Percentiles rank a stretch among this genome's conserved stretches.
phyloP scores from a whole-genome alignment of 1,140 invertebrate species.

The Cydia strobilella region DNA sequence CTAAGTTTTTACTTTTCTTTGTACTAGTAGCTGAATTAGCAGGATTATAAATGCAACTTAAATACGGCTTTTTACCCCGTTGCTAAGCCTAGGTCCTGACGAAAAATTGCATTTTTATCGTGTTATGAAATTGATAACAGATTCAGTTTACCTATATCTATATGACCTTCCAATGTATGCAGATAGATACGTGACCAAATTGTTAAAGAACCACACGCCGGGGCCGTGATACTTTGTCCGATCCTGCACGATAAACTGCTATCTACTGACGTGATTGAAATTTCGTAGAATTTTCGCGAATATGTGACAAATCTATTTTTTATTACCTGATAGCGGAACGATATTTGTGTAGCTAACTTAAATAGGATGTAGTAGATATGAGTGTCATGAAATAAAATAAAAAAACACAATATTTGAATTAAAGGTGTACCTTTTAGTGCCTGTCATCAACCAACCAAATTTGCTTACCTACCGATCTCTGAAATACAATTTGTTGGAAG shows the following conservation, averaged over 20 bases:
- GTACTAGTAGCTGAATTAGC: background rate
- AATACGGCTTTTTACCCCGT: background rate
- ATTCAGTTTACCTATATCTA: background rate
- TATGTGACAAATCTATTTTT: background rate
- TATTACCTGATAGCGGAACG: background rate
- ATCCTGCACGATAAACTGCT: constrained; percentile 22
- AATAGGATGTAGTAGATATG: background rate
- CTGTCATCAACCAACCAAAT: background rate
- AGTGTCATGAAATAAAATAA: too few relatives aligned
- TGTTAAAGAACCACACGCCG: constrained; percentile 18
- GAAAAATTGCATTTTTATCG: constrained; percentile 27
- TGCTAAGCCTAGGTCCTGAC: background rate
- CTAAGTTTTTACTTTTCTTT: background rate
- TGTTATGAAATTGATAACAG: constrained; percentile 23
- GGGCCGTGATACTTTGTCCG: background rate
- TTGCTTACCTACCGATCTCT: background rate
- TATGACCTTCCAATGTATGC: constrained; percentile 5
- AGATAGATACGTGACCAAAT: constrained; percentile 4
- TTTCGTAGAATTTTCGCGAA: background rate
- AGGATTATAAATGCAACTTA: background rate
- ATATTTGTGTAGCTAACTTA: background rate
- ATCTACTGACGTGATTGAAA: constrained; percentile 29
- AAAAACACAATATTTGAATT: too few relatives aligned
- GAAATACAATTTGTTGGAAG: background rate
- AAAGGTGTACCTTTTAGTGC: too few relatives aligned